Evolutionary conservation across 2,797 vertebrate genomes (phyloP).

Genomic region (Lagorchestes hirsutus): DNA sequence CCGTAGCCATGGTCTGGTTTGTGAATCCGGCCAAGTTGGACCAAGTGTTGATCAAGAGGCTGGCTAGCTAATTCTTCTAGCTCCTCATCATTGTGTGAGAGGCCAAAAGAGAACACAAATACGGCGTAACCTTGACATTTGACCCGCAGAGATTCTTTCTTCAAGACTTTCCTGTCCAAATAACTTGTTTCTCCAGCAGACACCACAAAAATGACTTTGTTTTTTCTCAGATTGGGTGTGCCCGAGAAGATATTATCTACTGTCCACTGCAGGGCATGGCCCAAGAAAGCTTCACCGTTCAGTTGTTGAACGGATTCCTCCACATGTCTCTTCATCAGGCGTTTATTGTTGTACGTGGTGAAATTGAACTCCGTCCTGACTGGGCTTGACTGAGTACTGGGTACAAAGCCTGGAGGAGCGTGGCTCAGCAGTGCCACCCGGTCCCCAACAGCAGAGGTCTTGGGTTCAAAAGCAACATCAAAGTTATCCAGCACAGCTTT

Average conservation of each 20-base stretch:
- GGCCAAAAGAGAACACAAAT: conserved; percentile 83
- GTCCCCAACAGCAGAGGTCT: conserved; percentile 74
- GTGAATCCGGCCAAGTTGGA: conserved; percentile 83
- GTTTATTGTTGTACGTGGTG: conserved; percentile 71
- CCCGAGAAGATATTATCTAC: conserved; percentile 80
- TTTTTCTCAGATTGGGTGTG: conserved; percentile 71
- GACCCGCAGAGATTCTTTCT: conserved; percentile 76
- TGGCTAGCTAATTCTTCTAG: conserved; percentile 81
- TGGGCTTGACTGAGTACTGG: conserved; percentile 57
- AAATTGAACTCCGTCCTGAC: conserved; percentile 82
- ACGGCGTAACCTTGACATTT: conserved; percentile 84
- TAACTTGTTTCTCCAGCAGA: conserved; percentile 79
- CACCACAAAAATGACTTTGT: conserved; percentile 83
- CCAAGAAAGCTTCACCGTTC: conserved; percentile 71
- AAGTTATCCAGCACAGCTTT: conserved; percentile 79
- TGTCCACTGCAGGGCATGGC: conserved; percentile 80
- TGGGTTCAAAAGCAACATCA: conserved; percentile 68
- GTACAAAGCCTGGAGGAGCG: conserved; percentile 66
- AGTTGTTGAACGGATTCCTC: conserved; percentile 62
- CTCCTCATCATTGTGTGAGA: conserved; percentile 72
- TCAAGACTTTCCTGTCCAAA: conserved; percentile 77
- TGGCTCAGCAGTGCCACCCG: conserved; percentile 83
- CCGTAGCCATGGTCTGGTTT: conserved; percentile 81
- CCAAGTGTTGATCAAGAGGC: conserved; percentile 82
- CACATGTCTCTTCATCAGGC: conserved; percentile 79